These are phyloP conservation scores for Mactromeris polynyma DNA, from an alignment of 2,888 invertebrate genomes.

Conservation along the genomic window DNA sequence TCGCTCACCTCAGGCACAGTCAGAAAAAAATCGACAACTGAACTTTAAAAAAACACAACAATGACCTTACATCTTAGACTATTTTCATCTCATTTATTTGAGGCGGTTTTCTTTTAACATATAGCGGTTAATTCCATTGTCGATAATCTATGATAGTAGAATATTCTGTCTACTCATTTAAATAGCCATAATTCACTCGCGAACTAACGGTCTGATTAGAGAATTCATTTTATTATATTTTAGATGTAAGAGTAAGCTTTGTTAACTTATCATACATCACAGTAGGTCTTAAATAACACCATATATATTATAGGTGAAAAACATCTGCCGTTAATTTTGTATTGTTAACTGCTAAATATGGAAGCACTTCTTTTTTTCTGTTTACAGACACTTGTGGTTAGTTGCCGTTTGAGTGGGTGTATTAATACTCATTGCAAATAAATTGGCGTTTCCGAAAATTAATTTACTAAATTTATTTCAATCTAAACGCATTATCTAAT, in stretches of 20 bases:
- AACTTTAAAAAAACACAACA: neutral
- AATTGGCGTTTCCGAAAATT: too few species aligned
- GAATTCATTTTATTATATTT: neutral
- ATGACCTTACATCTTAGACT: neutral
- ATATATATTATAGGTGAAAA: neutral
- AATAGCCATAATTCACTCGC: slow-evolving; percentile 1
- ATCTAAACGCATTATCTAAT: too few species aligned
- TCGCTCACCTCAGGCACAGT: neutral
- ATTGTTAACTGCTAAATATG: neutral
- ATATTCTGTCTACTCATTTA: neutral
- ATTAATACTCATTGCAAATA: too few species aligned
- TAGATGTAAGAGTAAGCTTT: neutral
- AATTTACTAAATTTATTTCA: too few species aligned
- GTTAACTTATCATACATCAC: neutral
- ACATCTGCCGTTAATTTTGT: neutral
- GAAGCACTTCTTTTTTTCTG: neutral
- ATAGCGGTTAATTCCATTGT: neutral
- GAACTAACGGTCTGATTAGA: neutral
- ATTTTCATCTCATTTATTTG: neutral
- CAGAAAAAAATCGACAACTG: neutral
- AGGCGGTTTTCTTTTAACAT: neutral
- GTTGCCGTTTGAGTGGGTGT: neutral
- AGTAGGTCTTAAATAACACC: neutral
- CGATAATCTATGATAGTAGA: neutral
- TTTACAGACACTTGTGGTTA: neutral